Percentiles rank a stretch among this genome's conserved stretches.
phyloP scores from a whole-genome alignment of 2,797 vertebrate genomes.

The Galaxias olidus region DNA sequence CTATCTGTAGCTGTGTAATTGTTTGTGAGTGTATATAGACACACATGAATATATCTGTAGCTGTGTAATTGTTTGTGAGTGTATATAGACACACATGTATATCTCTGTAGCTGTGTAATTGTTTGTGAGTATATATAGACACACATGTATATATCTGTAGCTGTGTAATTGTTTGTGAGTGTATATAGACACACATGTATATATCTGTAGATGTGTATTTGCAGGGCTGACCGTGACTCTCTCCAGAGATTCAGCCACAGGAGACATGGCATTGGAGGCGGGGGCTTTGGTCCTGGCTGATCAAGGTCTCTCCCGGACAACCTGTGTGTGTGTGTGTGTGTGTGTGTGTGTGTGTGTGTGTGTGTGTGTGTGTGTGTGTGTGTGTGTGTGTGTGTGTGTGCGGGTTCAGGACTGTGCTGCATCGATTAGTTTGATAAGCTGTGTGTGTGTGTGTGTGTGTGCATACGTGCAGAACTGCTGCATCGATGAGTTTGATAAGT shows the following conservation, averaged over 20 bases:
- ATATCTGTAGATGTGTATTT: no score
- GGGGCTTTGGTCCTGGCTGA: slow-evolving; percentile 93
- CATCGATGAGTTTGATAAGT: slow-evolving; percentile 99
- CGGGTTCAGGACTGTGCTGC: no score
- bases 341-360: no score
- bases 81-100: background rate
- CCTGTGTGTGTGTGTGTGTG: no score
- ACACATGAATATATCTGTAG: no score
- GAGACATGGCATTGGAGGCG: slow-evolving; percentile 94
- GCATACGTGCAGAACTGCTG: slow-evolving; percentile 85
- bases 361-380: no score
- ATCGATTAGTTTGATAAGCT: no score
- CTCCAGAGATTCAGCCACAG: slow-evolving; percentile 87
- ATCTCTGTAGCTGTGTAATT: background rate
- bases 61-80: background rate
- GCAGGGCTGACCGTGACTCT: slow-evolving; percentile 91
- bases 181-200: slow-evolving; percentile 82
- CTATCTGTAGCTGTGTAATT: no score
- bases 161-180: slow-evolving; percentile 5
- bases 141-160: no score
- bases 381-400: no score
- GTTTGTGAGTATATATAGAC: background rate
- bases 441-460: no score
- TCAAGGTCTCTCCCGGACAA: slow-evolving; percentile 68
- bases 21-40: no score